Conservation (phyloP, 30 jellyfish, hydroid and myxozoan species). For the Chironex yamaguchii region DNA sequence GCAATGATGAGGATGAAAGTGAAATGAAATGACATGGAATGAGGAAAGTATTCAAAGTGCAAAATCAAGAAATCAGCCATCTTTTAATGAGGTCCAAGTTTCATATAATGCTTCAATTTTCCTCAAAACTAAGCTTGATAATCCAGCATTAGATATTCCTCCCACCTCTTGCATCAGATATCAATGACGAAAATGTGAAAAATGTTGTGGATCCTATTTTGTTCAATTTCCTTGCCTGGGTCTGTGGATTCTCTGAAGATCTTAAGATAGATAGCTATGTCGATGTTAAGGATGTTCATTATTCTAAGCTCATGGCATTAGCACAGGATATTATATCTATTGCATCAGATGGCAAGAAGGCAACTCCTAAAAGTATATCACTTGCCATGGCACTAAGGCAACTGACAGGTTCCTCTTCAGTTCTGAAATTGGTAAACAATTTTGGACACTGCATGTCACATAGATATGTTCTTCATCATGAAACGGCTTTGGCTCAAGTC, state of each 20-base stretch:
- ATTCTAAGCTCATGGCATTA: slow-evolving; percentile 5
- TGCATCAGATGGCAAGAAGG: slow-evolving; percentile 27
- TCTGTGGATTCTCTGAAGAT: slow-evolving; percentile 33
- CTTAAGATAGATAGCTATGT: slow-evolving; percentile 3
- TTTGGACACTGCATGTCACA: slow-evolving; percentile 54
- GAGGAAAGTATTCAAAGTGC: background rate
- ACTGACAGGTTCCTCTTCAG: slow-evolving; percentile 31
- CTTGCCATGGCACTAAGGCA: slow-evolving; percentile 67
- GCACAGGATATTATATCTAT: slow-evolving; percentile 54
- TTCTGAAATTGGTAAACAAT: slow-evolving; percentile 15
- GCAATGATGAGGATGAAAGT: background rate
- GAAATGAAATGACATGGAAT: background rate
- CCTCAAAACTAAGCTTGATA: too few relatives aligned
- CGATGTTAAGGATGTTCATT: background rate
- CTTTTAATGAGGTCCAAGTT: too few relatives aligned
- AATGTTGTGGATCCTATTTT: slow-evolving; percentile 28
- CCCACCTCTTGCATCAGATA: slow-evolving; percentile 72
- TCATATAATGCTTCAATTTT: too few relatives aligned
- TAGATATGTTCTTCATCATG: slow-evolving; percentile 1
- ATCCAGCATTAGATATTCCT: too few relatives aligned
- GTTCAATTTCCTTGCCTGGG: slow-evolving; percentile 75
- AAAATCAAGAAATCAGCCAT: background rate
- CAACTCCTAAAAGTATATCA: slow-evolving; percentile 53
- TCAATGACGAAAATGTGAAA: slow-evolving; percentile 4
- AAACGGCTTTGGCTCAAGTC: slow-evolving; percentile 66